Conservation (phyloP, 2,113 vertebrate species). For the Poeciliopsis occidentalis region DNA sequence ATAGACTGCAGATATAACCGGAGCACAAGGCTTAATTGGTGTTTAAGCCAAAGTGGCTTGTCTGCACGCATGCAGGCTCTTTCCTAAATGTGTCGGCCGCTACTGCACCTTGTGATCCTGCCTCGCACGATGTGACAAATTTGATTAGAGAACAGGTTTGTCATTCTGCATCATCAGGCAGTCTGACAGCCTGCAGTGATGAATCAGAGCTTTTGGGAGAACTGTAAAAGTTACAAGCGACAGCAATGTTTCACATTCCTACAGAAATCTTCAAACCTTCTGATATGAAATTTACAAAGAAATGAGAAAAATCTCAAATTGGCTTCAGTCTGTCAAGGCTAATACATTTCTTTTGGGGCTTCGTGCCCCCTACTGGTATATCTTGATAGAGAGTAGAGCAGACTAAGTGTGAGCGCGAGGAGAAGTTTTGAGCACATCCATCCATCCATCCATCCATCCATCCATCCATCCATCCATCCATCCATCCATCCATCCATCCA, state of each 20-base stretch:
- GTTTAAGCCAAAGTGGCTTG: constrained; percentile 61
- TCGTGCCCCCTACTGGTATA: neutral
- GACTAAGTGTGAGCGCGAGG: too few relatives aligned
- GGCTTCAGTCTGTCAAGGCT: constrained; percentile 9
- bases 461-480: too few relatives aligned
- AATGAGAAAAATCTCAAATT: neutral
- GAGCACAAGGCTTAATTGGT: constrained; percentile 62
- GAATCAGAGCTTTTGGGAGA: constrained; percentile 27
- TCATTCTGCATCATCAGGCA: constrained; percentile 28
- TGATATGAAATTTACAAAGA: constrained; percentile 18
- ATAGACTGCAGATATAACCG: constrained; percentile 53
- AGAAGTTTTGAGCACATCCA: too few relatives aligned
- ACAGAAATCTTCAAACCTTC: constrained; percentile 8
- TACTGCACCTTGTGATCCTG: constrained; percentile 52
- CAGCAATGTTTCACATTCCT: constrained; percentile 36
- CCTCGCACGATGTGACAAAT: constrained; percentile 60
- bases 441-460: too few relatives aligned
- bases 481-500: too few relatives aligned
- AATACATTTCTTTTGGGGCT: neutral
- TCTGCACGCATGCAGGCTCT: constrained; percentile 46
- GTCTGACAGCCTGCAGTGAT: constrained; percentile 51
- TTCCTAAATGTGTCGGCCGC: constrained; percentile 38
- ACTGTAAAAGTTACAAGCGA: constrained; percentile 36
- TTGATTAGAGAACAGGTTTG: constrained; percentile 49
- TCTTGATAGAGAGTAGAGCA: too few relatives aligned